Evolutionary conservation across 2,888 invertebrate species (phyloP).

Genomic region (Lasioglossum lativentre): DNA sequence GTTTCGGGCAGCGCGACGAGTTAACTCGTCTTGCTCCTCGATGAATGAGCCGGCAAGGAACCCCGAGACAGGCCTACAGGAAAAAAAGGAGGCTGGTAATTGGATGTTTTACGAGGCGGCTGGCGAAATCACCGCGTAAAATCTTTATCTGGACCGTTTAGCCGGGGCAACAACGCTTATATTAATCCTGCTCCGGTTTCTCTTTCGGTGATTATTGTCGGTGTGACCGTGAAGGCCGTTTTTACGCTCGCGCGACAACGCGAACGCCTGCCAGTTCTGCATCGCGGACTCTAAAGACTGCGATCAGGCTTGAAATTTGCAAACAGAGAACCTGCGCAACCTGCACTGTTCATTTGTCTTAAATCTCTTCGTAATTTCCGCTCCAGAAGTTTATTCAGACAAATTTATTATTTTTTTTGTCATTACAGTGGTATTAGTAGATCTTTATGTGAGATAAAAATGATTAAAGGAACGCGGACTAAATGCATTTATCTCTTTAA

Average conservation of each 20-base stretch:
- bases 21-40: constrained; percentile 33
- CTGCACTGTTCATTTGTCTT: neutral
- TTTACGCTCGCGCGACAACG: constrained; percentile 15
- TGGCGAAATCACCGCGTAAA: constrained; percentile 52
- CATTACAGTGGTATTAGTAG: no score
- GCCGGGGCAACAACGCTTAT: constrained; percentile 33
- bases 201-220: constrained; percentile 35
- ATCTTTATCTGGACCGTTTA: constrained; percentile 21
- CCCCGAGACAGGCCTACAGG: neutral
- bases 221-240: constrained; percentile 23
- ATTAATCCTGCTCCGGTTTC: constrained; percentile 45
- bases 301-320: constrained; percentile 6
- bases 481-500: no score
- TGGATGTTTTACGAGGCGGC: constrained; percentile 61
- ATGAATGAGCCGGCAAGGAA: constrained; percentile 9
- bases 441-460: no score
- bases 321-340: neutral
- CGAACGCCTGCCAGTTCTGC: neutral
- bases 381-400: neutral
- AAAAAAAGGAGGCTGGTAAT: constrained; percentile 36
- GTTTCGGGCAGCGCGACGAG: constrained; percentile 22
- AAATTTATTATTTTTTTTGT: no score
- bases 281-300: neutral
- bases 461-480: no score
- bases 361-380: neutral